These are phyloP conservation scores for Oncopeltus fasciatus DNA, from an alignment of 1,140 invertebrate genomes.

Conservation along the genomic window DNA sequence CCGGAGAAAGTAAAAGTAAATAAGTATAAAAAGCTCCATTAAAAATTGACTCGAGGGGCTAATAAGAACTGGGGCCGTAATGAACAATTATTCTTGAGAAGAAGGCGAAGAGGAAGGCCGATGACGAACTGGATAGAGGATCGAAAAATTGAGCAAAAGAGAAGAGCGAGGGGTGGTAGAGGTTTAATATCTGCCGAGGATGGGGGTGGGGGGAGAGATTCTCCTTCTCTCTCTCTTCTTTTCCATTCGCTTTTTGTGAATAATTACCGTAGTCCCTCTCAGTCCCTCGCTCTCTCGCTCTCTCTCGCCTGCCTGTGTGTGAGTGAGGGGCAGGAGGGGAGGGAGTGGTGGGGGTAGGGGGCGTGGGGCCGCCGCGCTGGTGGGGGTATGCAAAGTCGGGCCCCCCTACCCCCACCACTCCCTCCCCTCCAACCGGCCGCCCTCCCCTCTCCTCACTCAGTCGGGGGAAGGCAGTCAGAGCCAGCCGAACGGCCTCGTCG, in stretches of 20 bases:
- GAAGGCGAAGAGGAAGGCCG: background rate
- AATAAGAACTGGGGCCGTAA: slow-evolving; percentile 4
- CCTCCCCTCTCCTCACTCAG: background rate
- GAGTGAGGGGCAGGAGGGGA: background rate
- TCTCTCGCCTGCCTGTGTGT: no score
- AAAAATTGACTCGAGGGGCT: slow-evolving; percentile 8
- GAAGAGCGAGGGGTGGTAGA: background rate
- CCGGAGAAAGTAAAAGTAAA: background rate
- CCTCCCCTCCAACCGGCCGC: background rate
- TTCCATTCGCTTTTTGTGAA: slow-evolving; percentile 2
- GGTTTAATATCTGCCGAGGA: background rate
- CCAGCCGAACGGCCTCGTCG: background rate
- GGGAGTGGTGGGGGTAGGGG: background rate
- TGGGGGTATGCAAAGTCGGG: background rate
- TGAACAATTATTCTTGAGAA: slow-evolving; percentile 4
- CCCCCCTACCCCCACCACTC: background rate
- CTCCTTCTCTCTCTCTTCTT: no score
- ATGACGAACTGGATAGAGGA: background rate
- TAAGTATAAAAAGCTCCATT: slow-evolving; percentile 9
- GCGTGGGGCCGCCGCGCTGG: background rate
- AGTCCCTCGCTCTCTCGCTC: background rate
- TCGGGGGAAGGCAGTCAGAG: slow-evolving; percentile 1
- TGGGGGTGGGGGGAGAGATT: background rate
- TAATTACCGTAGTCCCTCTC: background rate
- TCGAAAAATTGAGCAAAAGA: background rate